Evolutionary conservation across 2,113 vertebrate genomes (phyloP).

Genomic region (Neotoma lepida): DNA sequence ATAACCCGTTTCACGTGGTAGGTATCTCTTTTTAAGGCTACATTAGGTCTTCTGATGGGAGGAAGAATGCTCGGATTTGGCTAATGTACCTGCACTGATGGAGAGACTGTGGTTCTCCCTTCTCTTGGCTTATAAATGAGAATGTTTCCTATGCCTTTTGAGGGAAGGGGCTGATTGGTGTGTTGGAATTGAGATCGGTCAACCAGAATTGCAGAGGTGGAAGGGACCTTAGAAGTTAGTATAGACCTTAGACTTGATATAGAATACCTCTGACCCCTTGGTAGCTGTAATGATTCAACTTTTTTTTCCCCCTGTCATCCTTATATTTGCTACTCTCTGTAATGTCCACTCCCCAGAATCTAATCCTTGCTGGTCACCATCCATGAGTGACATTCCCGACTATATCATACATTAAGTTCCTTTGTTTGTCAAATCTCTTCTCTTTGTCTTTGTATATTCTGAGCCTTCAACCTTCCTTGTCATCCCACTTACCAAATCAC

Average conservation of each 20-base stretch:
- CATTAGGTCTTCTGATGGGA: constrained; percentile 61
- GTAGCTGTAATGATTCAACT: not conserved
- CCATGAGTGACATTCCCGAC: constrained; percentile 7
- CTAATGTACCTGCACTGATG: constrained; percentile 70
- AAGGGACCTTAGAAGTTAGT: not conserved
- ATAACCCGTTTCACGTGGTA: constrained; percentile 54
- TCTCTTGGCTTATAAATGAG: constrained; percentile 44
- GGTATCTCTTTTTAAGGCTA: constrained; percentile 67
- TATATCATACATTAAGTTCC: not conserved
- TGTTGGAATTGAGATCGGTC: not conserved
- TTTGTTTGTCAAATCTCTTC: not conserved
- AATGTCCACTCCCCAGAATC: not conserved
- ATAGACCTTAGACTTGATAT: not conserved
- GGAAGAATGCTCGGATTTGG: constrained; percentile 50
- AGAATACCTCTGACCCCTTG: not conserved
- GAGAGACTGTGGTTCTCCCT: constrained; percentile 26
- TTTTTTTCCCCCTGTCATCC: not conserved
- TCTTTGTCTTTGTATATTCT: not conserved
- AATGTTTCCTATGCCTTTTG: not conserved
- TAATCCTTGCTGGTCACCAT: constrained; percentile 44
- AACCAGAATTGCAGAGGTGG: not conserved
- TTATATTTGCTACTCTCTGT: not conserved
- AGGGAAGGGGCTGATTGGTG: not conserved
- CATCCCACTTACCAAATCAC: not conserved
- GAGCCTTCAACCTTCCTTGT: not conserved